Conservation (phyloP, 2,797 vertebrate genomes). For the Momotus momota region DNA sequence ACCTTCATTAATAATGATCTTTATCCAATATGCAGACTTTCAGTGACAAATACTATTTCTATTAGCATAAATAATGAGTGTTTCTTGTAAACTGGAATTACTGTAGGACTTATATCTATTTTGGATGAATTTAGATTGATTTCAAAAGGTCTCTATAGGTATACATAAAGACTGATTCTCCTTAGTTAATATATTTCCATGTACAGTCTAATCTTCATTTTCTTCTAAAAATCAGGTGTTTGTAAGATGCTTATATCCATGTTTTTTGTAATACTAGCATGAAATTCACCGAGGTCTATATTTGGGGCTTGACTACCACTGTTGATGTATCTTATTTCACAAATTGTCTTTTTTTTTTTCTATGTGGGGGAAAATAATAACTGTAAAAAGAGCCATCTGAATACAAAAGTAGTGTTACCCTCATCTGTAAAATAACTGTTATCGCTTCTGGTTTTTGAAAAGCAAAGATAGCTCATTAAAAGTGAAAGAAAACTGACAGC, state of each 20-base stretch:
- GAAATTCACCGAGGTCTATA: background rate
- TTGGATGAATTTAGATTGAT: background rate
- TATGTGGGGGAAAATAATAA: background rate
- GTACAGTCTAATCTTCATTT: background rate
- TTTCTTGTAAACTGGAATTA: background rate
- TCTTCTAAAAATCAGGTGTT: background rate
- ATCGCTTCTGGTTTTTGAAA: slow-evolving; percentile 22
- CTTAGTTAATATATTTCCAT: background rate
- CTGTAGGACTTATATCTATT: background rate
- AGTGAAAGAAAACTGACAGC: slow-evolving; percentile 57
- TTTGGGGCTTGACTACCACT: background rate
- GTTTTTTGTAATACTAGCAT: background rate
- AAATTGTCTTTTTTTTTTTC: background rate
- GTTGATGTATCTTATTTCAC: background rate
- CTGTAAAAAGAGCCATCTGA: background rate
- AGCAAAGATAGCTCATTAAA: slow-evolving; percentile 55
- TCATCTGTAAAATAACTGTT: slow-evolving; percentile 45
- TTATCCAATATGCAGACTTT: background rate
- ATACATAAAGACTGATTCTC: background rate
- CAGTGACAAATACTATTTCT: background rate
- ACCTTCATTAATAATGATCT: background rate
- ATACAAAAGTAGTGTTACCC: background rate
- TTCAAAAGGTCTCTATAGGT: background rate
- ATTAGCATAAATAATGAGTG: background rate
- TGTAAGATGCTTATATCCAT: background rate